These are phyloP conservation scores for Ladona fulva DNA, from an alignment of 1,140 invertebrate genomes.

Conservation along the genomic window DNA sequence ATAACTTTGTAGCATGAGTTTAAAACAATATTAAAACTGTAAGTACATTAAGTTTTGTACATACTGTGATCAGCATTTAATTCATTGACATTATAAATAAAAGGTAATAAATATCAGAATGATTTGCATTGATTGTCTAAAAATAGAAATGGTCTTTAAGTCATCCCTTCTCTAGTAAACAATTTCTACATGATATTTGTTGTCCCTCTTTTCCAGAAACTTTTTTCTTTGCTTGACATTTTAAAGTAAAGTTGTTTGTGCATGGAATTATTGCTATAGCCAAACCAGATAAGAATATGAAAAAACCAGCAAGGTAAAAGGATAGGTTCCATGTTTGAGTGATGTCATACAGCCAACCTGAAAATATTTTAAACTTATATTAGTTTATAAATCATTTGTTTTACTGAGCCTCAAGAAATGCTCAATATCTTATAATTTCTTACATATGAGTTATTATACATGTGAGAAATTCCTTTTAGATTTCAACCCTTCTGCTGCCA, in stretches of 20 bases:
- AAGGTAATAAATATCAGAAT: too few relatives aligned
- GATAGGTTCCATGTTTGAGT: conserved; percentile 61
- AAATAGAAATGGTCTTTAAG: too few relatives aligned
- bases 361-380: conserved; percentile 27
- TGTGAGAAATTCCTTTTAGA: not conserved
- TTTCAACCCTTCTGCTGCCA: not conserved
- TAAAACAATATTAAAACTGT: too few relatives aligned
- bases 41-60: too few relatives aligned
- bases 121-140: too few relatives aligned
- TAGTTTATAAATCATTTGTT: not conserved
- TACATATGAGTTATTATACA: not conserved
- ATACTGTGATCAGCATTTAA: too few relatives aligned
- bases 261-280: conserved; percentile 57
- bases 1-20: too few relatives aligned
- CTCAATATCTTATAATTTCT: not conserved
- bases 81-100: too few relatives aligned
- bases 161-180: too few relatives aligned
- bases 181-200: too few relatives aligned
- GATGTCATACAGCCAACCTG: conserved; percentile 58
- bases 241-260: conserved; percentile 42
- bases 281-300: conserved; percentile 64
- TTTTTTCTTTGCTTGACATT: too few relatives aligned
- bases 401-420: not conserved
- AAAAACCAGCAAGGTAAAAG: conserved; percentile 64
- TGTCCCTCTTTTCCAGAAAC: too few relatives aligned